Evolutionary conservation across 2,113 vertebrate genomes (phyloP), one percentile per base, ranked within the genome.

Genomic region (Onychorhynchus coronatus): DNA sequence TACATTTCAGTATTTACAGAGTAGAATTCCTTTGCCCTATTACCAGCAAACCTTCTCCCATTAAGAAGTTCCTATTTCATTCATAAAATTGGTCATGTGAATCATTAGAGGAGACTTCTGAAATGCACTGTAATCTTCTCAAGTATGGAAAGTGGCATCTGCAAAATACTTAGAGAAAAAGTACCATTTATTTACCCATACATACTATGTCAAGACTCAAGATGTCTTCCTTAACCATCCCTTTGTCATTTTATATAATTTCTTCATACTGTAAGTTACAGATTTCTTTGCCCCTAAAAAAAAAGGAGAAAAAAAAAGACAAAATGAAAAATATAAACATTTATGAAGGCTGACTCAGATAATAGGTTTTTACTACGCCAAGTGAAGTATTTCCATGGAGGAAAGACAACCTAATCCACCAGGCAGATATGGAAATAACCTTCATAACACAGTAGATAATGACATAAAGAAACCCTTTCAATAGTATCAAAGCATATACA

Each of bases 161-260:
- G 83, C 44, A 96, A 90, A 88, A 65, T 61, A 91, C 78, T 87
- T 84, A 46, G 46, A 77, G 53, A 94, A 74, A 95, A 96, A 83
- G 77, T 88, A 56, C 68, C 63, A 80, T 97, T 98, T 98, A 97
- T 97, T 98, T 82, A 94, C 65, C 94, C 93, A 89, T 28, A 95
- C 37, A 88, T 19, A 93, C 80, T 75, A 92, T 18, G 47, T 35
- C 39, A 94, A 89, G 71, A 81, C 41, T 65, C 75, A 93, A 6
- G 97, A 90, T 1, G 97, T 88, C 97, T 98, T 99, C 96, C 96
- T 98, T 83, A 98, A 95, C 98, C 98, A 99, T 73, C 99, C 99
- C 89, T 97, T 99, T 97, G 99, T 98, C 99, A 99, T 99, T 98
- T 99, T 99, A 70, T 97, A 93, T 41, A 99, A 97, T 96, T 99